Base-by-base conservation (phyloP, 1,140 invertebrate species). In the Zaprionus capensis region DNA sequence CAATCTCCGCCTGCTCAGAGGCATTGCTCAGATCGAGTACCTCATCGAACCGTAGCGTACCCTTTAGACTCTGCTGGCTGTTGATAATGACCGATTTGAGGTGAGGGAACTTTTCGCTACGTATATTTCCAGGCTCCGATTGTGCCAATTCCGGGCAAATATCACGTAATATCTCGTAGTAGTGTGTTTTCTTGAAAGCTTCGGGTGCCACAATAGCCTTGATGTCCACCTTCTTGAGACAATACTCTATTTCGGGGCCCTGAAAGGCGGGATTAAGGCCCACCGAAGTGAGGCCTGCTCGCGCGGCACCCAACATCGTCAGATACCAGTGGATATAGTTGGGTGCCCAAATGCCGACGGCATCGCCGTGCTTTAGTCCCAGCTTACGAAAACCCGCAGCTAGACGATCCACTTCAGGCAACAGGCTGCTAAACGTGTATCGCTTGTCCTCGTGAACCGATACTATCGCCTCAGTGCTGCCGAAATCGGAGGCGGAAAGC, bases 301-400 rank as follows among this genome's bases (percentile, higher is more conserved):
- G 95, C 0, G 96, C 95, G 5, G 96, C 95, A 1, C 96, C 98
- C 75, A 97, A 94, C 80, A 96, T 94, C 0, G 95, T 94, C 0
- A 98, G 82, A 5, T 97, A 94, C 98, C 98, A 99, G 83, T 97
- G 96, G 6, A 95, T 87, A 26, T 94, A 94, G 93, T 99, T 99
- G 1, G 98, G 97, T 0, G 96, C 95, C 97, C 97, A 99, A 14
- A 99, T 94, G 0, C 96, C 98, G 3, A 99, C 80, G 7, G 96
- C 92, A 86, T 99, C 98, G 0, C 97, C 98, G 58, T 93, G 94
- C 70, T 95, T 88, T 12, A 99, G 91, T 0, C 98, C 98, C 12
- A 98, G 85, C 26, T 94, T 94, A 46, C 95, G 91, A 0, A 99
- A 93, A 1, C 97, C 97, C 15, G 96, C 96, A 3, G 97, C 98